Evolutionary conservation across 2,888 invertebrate species (phyloP), one percentile per base, ranked within the genome.

Genomic region (Gnatocerus cornutus): DNA sequence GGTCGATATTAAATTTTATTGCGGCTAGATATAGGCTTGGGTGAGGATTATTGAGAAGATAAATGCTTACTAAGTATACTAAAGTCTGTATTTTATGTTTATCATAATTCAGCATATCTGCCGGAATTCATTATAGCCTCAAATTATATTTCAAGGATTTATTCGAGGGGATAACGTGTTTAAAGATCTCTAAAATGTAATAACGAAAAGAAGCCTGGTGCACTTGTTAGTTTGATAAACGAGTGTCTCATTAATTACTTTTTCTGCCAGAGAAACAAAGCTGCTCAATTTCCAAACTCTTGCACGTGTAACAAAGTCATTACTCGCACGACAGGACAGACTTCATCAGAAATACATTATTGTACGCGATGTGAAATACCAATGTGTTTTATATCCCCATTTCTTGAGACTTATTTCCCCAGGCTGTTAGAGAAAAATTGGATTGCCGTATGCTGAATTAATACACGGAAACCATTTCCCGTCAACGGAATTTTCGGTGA

Each of bases 321-420:
- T 59, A 46, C 52, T 52, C 39, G 37, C 21, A 27, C 55, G 55
- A 61, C 68, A 71, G 61, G 72, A 71, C 72, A 68, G 71, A 73
- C 72, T 73, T 75, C 72, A 75, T 75, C 72, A 73, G 75, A 75
- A 75, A 73, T 75, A 73, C 75, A 75, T 75, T 75, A 71, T 70
- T 43, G 68, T 68, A 72, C 71, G 72, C 71, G 72, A 71, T 66
- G 67, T 66, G 72, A 41, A 72, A 72, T 66, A 53, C 59, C 62
- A 71, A 72, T 48, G 58, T 55, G 62, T 48, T 71, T 68, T 68
- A 53, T 53, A 33, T 53, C 53, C 53, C 37, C 30, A 33, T 53
- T 53, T 14, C 53, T 56, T 72, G 67, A 59, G 58, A 33, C 53
- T n/a, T 53, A 53, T 53, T 53, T 53, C 53, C 53, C 53, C 53